Evolutionary conservation across 2,797 vertebrate genomes (phyloP).

Genomic region (Enteromius viviparus): DNA sequence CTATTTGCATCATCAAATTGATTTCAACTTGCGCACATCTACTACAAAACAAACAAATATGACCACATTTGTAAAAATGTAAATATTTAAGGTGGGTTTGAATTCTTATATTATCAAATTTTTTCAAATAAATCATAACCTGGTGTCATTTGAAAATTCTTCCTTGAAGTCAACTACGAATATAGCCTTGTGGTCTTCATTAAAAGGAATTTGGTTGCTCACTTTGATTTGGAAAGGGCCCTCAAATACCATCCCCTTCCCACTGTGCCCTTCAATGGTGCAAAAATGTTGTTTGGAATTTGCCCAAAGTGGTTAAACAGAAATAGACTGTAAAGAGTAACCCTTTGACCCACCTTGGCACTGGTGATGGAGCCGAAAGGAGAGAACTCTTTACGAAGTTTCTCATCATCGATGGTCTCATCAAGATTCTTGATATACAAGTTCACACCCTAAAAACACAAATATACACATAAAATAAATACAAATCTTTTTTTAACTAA

Average conservation of each 20-base stretch:
- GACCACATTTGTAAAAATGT: background rate
- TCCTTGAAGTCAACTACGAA: background rate
- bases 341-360: constrained; percentile 83
- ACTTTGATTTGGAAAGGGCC: background rate
- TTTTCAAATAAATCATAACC: background rate
- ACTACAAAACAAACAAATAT: background rate
- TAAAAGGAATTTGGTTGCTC: background rate
- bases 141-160: background rate
- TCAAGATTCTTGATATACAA: constrained; percentile 99
- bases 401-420: constrained; percentile 98
- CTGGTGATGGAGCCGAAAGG: constrained; percentile 98
- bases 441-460: constrained; percentile 90
- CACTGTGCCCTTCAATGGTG: background rate
- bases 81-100: background rate
- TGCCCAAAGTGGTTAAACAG: background rate
- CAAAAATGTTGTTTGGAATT: background rate
- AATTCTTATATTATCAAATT: background rate
- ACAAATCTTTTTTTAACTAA: background rate
- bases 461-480: background rate
- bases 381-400: constrained; percentile 96
- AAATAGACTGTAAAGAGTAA: background rate
- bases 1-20: background rate
- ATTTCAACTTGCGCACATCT: background rate
- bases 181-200: background rate
- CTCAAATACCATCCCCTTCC: background rate